phyloP scores from a whole-genome alignment of 2,888 invertebrate species.

The Drepana falcataria region DNA sequence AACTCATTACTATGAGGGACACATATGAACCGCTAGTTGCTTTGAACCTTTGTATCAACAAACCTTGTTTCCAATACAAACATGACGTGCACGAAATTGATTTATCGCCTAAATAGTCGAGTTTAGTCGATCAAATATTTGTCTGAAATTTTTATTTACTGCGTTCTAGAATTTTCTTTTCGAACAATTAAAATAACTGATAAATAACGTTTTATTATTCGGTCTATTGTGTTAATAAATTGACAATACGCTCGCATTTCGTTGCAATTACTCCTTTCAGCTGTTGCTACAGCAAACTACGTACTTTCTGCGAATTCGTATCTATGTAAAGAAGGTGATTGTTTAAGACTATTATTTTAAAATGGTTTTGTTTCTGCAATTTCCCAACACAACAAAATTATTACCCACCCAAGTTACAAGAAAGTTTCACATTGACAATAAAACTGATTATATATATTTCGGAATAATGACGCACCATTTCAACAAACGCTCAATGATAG shows the following conservation, averaged over 20 bases:
- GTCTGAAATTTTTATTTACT: background rate
- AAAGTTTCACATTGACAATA: no score
- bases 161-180: no score
- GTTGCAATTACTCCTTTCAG: background rate
- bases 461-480: no score
- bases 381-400: background rate
- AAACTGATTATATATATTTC: no score
- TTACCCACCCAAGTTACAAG: no score
- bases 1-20: conserved; percentile 41
- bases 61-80: background rate
- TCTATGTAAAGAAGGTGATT: background rate
- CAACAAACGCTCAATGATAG: no score
- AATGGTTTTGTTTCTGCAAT: background rate
- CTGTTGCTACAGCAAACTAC: background rate
- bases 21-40: conserved; percentile 24
- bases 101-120: background rate
- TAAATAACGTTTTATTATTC: background rate
- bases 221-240: background rate
- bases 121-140: background rate
- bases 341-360: background rate
- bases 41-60: conserved; percentile 12
- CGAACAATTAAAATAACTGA: no score
- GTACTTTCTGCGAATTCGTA: background rate
- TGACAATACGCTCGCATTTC: background rate
- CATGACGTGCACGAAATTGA: no score